Percentiles rank a stretch among this genome's conserved stretches.
Evolutionary conservation across 2,797 vertebrate species (phyloP).

Genomic region (Muraenolepis orangiensis): DNA sequence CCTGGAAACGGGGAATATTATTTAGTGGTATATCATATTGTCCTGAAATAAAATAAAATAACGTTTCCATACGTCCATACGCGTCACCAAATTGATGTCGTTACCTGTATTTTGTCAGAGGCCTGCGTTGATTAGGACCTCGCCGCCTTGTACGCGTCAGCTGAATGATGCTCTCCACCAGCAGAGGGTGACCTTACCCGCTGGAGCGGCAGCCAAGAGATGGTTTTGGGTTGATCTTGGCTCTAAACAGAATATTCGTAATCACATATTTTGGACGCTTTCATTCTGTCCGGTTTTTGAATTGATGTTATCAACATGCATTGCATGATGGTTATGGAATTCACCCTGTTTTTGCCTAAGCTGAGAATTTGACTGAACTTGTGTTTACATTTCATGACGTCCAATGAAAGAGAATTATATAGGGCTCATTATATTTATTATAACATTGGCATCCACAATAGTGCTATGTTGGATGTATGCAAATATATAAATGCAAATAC

Average conservation of each 20-base stretch:
- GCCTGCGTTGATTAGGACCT: neutral
- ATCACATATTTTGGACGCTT: neutral
- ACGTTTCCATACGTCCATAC: neutral
- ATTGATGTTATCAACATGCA: neutral
- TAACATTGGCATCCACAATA: neutral
- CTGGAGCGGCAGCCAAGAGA: constrained; percentile 21
- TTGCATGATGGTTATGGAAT: neutral
- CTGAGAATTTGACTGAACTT: neutral
- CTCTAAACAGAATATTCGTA: neutral
- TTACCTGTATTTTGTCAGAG: neutral
- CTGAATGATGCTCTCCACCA: neutral
- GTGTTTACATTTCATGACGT: neutral
- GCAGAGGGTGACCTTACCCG: constrained; percentile 45
- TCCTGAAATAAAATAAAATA: constrained; percentile 14
- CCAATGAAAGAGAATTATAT: neutral
- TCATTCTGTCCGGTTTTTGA: neutral
- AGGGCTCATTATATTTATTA: neutral
- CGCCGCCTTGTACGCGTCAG: neutral
- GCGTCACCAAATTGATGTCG: neutral
- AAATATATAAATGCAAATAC: neutral
- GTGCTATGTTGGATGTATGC: neutral
- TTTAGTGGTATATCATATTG: constrained; percentile 38
- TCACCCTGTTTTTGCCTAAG: neutral
- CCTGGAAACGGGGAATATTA: constrained; percentile 44
- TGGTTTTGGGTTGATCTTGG: neutral